Evolutionary conservation across 2,113 vertebrate genomes (phyloP).

Genomic region (Nanorana parkeri): DNA sequence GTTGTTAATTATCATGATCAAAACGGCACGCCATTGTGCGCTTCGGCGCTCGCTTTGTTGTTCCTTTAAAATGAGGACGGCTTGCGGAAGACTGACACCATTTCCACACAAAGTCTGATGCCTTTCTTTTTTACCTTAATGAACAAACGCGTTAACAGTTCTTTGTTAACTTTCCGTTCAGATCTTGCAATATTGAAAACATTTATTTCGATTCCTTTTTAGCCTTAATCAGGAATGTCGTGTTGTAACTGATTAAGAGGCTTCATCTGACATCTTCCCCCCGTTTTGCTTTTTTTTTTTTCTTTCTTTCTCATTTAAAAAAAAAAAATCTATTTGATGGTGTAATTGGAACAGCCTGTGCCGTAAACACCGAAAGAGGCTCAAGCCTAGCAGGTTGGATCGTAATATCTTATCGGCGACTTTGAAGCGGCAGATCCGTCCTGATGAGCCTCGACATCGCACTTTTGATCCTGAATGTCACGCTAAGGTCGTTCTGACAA

Average conservation of each 20-base stretch:
- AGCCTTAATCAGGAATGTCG: conserved; percentile 75
- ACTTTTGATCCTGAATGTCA: conserved; percentile 38
- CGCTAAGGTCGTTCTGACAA: conserved; percentile 30
- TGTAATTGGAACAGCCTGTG: conserved; percentile 49
- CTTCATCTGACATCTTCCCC: conserved; percentile 66
- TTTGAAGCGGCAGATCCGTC: conserved; percentile 25
- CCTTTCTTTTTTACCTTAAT: conserved; percentile 81
- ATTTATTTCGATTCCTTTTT: conserved; percentile 76
- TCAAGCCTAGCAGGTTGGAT: background rate
- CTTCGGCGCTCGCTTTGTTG: conserved; percentile 92
- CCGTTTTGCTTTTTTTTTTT: conserved; percentile 61
- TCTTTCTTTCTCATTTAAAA: background rate
- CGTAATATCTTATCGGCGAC: conserved; percentile 25
- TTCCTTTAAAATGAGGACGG: conserved; percentile 82
- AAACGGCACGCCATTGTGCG: conserved; percentile 89
- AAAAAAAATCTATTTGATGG: conserved; percentile 33
- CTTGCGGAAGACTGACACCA: conserved; percentile 94
- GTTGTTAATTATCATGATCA: conserved; percentile 99
- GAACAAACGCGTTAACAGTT: conserved; percentile 85
- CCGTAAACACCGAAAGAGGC: conserved; percentile 5
- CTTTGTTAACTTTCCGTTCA: conserved; percentile 81
- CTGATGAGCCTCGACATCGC: background rate
- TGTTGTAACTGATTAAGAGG: conserved; percentile 74
- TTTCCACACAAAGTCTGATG: conserved; percentile 84
- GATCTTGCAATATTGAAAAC: conserved; percentile 75